Conservation (phyloP, 2,797 vertebrate genomes). For the Coendou prehensilis region DNA sequence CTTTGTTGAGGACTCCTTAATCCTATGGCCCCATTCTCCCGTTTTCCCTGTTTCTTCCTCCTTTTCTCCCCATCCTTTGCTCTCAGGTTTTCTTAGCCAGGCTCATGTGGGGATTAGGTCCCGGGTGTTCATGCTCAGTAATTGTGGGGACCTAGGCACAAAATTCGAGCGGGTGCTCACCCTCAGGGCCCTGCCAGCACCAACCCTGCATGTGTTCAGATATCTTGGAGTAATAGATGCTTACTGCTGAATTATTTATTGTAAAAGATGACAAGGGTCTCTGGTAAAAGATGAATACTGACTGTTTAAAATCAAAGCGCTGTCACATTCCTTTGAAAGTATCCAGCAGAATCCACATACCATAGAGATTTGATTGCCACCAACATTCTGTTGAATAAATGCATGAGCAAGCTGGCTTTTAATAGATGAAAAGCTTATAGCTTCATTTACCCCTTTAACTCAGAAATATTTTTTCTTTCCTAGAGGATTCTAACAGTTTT, state of each 20-base stretch:
- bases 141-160: background rate
- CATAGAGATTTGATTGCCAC: background rate
- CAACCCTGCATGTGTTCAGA: background rate
- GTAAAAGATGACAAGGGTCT: background rate
- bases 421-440: background rate
- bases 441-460: slow-evolving; percentile 7
- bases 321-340: background rate
- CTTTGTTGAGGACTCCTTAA: background rate
- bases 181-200: fast-evolving
- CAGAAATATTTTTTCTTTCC: background rate
- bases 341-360: background rate
- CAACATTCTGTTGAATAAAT: background rate
- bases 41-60: background rate
- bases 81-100: background rate
- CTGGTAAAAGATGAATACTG: background rate
- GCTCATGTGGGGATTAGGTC: background rate
- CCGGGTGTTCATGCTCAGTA: background rate
- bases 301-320: background rate
- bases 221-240: background rate
- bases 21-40: background rate
- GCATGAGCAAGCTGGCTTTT: background rate
- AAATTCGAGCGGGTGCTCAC: background rate
- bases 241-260: background rate
- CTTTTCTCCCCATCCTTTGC: background rate
- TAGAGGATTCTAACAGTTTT: background rate